Evolutionary conservation across 2,888 invertebrate species (phyloP).

Genomic region (Oligia fasciuncula): DNA sequence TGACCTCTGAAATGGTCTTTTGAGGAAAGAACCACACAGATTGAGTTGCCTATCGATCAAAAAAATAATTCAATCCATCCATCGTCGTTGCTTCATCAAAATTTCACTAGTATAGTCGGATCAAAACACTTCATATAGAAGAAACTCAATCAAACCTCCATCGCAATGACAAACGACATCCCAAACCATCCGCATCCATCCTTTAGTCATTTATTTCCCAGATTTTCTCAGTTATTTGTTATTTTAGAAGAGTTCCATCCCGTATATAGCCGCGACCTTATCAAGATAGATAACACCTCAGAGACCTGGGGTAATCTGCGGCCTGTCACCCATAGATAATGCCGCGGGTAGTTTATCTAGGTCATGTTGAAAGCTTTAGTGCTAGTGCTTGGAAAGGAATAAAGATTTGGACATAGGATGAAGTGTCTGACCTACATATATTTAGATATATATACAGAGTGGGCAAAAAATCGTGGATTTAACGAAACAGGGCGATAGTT

Average conservation of each 20-base stretch:
- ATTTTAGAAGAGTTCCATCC: slow-evolving; percentile 14
- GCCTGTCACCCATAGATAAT: slow-evolving; percentile 58
- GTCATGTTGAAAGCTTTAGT: slow-evolving; percentile 20
- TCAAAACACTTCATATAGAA: background rate
- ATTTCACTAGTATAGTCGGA: background rate
- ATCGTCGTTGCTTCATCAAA: background rate
- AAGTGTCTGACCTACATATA: background rate
- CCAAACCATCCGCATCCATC: slow-evolving; percentile 2
- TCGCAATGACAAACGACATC: slow-evolving; percentile 12
- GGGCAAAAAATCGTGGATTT: too few species aligned
- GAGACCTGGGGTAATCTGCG: slow-evolving; percentile 57
- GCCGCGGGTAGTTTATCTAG: slow-evolving; percentile 42
- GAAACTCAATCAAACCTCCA: slow-evolving; percentile 19
- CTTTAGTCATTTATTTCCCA: slow-evolving; percentile 24
- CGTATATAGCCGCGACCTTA: slow-evolving; percentile 37
- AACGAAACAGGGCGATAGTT: too few species aligned
- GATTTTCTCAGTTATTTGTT: slow-evolving; percentile 36
- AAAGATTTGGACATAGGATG: slow-evolving; percentile 15
- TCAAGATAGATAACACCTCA: slow-evolving; percentile 55
- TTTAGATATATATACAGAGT: too few species aligned
- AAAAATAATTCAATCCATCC: background rate
- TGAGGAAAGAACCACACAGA: too few species aligned
- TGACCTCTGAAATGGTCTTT: too few species aligned
- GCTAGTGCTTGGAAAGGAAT: background rate
- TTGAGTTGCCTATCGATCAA: background rate